Conservation (phyloP, 2,888 invertebrate species). For the Mechanitis mazaeus region DNA sequence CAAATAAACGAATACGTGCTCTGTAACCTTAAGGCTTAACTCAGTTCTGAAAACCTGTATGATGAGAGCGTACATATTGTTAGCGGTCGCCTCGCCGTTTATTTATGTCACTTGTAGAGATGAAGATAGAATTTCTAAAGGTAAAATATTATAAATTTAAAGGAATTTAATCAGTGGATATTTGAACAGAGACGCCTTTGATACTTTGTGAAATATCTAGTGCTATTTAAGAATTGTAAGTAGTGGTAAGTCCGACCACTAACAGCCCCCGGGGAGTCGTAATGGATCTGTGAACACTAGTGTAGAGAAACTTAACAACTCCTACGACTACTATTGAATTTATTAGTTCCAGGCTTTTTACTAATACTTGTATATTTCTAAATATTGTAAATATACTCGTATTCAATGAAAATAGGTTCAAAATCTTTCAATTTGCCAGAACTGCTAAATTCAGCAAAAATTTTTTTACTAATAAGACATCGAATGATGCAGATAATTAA, state of each 20-base stretch:
- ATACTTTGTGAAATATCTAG: neutral
- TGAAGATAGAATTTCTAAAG: slow-evolving; percentile 69
- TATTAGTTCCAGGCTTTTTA: slow-evolving; percentile 51
- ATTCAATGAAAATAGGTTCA: no score
- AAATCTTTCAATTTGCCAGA: no score
- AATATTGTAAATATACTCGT: no score
- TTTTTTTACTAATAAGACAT: no score
- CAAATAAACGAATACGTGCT: slow-evolving; percentile 2
- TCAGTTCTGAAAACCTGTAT: slow-evolving; percentile 30
- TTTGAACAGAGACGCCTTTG: neutral
- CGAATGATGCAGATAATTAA: no score
- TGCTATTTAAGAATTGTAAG: slow-evolving; percentile 15
- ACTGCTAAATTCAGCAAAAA: no score
- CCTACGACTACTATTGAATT: slow-evolving; percentile 57
- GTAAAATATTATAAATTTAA: slow-evolving; percentile 35
- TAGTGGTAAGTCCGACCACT: slow-evolving; percentile 48
- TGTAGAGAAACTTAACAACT: slow-evolving; percentile 55
- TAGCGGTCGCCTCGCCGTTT: slow-evolving; percentile 35
- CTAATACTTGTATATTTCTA: slow-evolving; percentile 36
- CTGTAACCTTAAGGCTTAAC: slow-evolving; percentile 4
- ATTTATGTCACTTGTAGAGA: slow-evolving; percentile 48
- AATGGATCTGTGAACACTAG: slow-evolving; percentile 60
- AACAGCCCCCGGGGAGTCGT: slow-evolving; percentile 52
- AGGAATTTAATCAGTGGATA: slow-evolving; percentile 10
- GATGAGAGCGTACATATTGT: slow-evolving; percentile 37